phyloP scores from a whole-genome alignment of 2,888 invertebrate genomes.

The Phoronis australis region DNA sequence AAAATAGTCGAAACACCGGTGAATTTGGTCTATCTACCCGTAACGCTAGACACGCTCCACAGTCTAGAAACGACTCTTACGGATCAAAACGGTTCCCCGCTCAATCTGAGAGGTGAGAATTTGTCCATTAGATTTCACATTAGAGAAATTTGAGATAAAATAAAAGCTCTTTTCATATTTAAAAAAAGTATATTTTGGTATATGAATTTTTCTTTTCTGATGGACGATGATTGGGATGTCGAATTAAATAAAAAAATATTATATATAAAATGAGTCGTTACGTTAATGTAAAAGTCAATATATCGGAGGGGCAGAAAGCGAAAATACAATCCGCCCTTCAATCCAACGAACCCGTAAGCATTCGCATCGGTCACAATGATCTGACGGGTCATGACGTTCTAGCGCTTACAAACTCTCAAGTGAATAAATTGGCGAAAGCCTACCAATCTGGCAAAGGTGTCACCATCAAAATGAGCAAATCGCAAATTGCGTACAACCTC shows the following conservation, averaged over 20 bases:
- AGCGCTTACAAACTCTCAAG: constrained; percentile 10
- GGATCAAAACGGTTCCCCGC: constrained; percentile 10
- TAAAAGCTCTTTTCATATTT: too few relatives aligned
- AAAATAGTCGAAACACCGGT: constrained; percentile 12
- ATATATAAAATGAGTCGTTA: too few relatives aligned
- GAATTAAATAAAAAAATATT: too few relatives aligned
- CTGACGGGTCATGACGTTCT: constrained; percentile 8
- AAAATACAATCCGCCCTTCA: too few relatives aligned
- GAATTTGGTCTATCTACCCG: constrained; percentile 12
- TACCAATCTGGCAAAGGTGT: constrained; percentile 8
- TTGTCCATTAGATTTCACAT: constrained; percentile 15
- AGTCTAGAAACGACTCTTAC: constrained; percentile 5
- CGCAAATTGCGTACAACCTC: constrained; percentile 10
- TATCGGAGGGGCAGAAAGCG: too few relatives aligned
- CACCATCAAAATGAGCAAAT: constrained; percentile 10
- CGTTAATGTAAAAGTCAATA: too few relatives aligned
- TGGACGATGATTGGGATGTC: too few relatives aligned
- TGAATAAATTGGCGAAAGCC: constrained; percentile 9
- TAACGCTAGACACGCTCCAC: constrained; percentile 6
- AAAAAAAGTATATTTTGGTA: too few relatives aligned
- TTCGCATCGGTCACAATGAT: constrained; percentile 5
- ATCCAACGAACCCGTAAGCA: too few relatives aligned
- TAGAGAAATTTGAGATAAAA: constrained; percentile 8
- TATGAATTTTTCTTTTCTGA: too few relatives aligned
- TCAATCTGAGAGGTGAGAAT: constrained; percentile 10